Conservation (phyloP, 2,888 invertebrate genomes). For the Nematopogon swammerdamellus region DNA sequence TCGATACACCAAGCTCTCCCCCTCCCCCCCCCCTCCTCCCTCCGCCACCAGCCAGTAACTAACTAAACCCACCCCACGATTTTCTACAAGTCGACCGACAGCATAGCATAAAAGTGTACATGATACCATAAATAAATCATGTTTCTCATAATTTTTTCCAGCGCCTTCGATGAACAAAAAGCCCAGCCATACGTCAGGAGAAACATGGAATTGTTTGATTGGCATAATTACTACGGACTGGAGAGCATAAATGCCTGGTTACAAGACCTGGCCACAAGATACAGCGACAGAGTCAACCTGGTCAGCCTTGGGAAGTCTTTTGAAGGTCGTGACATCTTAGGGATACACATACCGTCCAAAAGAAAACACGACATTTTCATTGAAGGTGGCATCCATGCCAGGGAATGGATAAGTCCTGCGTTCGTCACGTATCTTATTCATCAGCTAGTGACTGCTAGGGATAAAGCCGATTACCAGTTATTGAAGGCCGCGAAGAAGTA, state of each 20-base stretch:
- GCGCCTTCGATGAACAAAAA: conserved; percentile 31
- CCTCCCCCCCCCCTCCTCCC: too few species aligned
- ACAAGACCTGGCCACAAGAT: conserved; percentile 29
- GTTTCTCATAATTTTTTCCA: conserved; percentile 16
- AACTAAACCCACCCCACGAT: too few species aligned
- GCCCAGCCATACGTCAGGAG: conserved; percentile 29
- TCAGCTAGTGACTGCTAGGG: conserved; percentile 41
- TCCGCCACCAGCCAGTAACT: too few species aligned
- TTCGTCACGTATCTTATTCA: conserved; percentile 48
- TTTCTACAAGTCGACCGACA: too few species aligned
- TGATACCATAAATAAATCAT: too few species aligned
- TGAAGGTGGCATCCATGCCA: conserved; percentile 52
- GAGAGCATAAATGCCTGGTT: conserved; percentile 61
- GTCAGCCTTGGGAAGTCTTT: conserved; percentile 30
- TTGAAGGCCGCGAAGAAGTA: conserved; percentile 30
- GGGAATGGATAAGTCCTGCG: conserved; percentile 64
- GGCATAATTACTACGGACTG: conserved; percentile 55
- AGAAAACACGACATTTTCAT: conserved; percentile 12
- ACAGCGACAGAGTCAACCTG: conserved; percentile 37
- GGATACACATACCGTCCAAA: conserved; percentile 18
- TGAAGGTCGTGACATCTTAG: conserved; percentile 33
- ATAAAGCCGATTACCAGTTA: conserved; percentile 30
- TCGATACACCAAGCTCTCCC: too few species aligned
- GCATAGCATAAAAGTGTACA: too few species aligned
- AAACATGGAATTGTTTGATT: conserved; percentile 33